Base-by-base conservation (phyloP, 2,888 invertebrate genomes). In the Drosophila yooni region DNA sequence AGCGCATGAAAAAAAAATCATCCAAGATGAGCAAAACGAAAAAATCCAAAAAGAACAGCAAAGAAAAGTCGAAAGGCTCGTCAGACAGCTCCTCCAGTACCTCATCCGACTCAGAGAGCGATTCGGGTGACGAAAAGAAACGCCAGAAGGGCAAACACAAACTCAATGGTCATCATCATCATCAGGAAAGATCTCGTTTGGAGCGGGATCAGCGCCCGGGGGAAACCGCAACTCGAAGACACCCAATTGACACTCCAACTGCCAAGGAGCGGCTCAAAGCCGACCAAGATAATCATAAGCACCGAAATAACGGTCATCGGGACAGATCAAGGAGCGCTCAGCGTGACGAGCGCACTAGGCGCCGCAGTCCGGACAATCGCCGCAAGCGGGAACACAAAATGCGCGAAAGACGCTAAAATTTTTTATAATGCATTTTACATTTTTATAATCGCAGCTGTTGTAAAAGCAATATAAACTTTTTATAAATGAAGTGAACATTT, bases 1-100 rank as follows among this genome's bases (percentile, higher is more conserved):
- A 96, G 65, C 91, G 92, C 56, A 87, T 91, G 58, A 93, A 92
- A 68, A 67, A 56, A n/a, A 62, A 40, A 13, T 53, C 63, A 2
- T 27, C 54, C 0, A 91, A 88, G 33, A 48, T 25, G 3, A 72
- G 52, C 27, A 74, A 73, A 52, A 87, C 84, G 33, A 88, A 86
- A 27, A 88, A 87, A 46, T 5, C 74, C 1, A 88, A 88, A 59
- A 71, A 78, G 48, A 78, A 88, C 2, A 36, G 18, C 48, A 72
- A 77, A 92, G 81, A 78, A 76, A 6, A 76, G 67, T 18, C 52
- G 53, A 57, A 73, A 33, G 50, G 63, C 48, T 70, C 74, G 40
- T 21, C 74, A 3, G 10, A 5, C 31, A 71, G 79, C 7, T 82
- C 80, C 0, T 82, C 88, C 0, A 66, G 65, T 1, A 82, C 89